Conservation (phyloP, 2,797 vertebrate genomes). For the Monodelphis domestica region DNA sequence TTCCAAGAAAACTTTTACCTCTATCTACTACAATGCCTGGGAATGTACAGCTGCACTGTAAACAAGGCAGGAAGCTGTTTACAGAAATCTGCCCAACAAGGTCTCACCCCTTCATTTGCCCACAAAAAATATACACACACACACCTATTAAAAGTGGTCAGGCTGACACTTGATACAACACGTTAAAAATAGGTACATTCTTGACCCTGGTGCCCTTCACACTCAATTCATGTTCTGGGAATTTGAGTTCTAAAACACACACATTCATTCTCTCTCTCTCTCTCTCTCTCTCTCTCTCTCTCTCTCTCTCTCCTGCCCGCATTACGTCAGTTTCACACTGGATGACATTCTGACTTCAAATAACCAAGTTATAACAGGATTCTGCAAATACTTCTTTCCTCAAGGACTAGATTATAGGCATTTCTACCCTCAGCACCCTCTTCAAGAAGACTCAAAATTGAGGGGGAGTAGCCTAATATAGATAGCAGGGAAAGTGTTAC, state of each 20-base stretch:
- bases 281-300: too few species aligned
- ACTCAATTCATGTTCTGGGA: slow-evolving; percentile 71
- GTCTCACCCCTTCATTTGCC: slow-evolving; percentile 63
- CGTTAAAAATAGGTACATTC: slow-evolving; percentile 86
- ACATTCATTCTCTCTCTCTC: too few species aligned
- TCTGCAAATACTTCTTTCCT: slow-evolving; percentile 36
- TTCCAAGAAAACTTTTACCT: slow-evolving; percentile 77
- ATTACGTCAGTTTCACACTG: slow-evolving; percentile 69
- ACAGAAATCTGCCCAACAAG: neutral
- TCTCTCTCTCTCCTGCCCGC: slow-evolving; percentile 4
- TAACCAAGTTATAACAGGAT: slow-evolving; percentile 68
- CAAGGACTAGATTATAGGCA: neutral
- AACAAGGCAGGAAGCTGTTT: slow-evolving; percentile 63
- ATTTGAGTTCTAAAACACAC: slow-evolving; percentile 33
- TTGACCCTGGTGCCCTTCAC: slow-evolving; percentile 75
- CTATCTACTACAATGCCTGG: slow-evolving; percentile 71
- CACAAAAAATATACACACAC: neutral
- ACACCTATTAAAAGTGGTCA: slow-evolving; percentile 61
- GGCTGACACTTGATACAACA: slow-evolving; percentile 82
- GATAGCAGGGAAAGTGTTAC: neutral
- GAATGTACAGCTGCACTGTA: slow-evolving; percentile 71
- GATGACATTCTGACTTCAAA: slow-evolving; percentile 61
- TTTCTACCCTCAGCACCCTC: neutral
- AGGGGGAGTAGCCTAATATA: slow-evolving; percentile 6
- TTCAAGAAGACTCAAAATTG: neutral